phyloP scores from a whole-genome alignment of 2,797 vertebrate genomes.

The Ctenopoma multispine region DNA sequence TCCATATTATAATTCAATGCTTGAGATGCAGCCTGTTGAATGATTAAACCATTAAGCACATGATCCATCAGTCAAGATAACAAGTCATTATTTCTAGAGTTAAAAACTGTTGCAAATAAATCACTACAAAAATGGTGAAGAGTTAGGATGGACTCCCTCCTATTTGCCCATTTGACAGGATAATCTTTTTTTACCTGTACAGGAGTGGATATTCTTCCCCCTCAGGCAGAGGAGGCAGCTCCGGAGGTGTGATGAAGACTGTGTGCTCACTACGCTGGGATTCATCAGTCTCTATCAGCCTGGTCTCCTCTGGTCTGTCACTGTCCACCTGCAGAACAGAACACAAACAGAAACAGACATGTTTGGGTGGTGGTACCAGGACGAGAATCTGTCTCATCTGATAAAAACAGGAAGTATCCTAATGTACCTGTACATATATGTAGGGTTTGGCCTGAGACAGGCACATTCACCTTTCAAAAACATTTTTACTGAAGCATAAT shows the following conservation, averaged over 20 bases:
- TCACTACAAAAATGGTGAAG: background rate
- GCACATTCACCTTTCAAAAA: background rate
- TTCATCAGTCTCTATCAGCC: conserved; percentile 95
- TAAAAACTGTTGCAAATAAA: background rate
- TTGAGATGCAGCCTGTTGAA: background rate
- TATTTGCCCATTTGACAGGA: background rate
- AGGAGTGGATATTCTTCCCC: conserved; percentile 93
- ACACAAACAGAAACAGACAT: conserved; percentile 15
- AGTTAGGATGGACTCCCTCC: background rate
- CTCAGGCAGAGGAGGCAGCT: conserved; percentile 91
- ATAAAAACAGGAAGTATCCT: background rate
- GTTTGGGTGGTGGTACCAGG: conserved; percentile 1
- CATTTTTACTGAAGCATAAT: background rate
- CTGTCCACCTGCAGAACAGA: conserved; percentile 87
- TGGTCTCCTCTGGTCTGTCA: conserved; percentile 89
- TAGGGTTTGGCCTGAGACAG: background rate
- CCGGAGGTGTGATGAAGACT: conserved; percentile 96
- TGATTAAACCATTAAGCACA: background rate
- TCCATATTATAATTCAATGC: background rate
- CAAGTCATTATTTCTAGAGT: background rate
- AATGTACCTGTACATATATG: background rate
- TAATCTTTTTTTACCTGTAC: conserved; percentile 87
- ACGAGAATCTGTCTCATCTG: conserved; percentile 25
- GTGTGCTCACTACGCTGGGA: conserved; percentile 99
- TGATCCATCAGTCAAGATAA: background rate